Evolutionary conservation across 2,113 vertebrate genomes (phyloP).

Genomic region (Anoura caudifer): DNA sequence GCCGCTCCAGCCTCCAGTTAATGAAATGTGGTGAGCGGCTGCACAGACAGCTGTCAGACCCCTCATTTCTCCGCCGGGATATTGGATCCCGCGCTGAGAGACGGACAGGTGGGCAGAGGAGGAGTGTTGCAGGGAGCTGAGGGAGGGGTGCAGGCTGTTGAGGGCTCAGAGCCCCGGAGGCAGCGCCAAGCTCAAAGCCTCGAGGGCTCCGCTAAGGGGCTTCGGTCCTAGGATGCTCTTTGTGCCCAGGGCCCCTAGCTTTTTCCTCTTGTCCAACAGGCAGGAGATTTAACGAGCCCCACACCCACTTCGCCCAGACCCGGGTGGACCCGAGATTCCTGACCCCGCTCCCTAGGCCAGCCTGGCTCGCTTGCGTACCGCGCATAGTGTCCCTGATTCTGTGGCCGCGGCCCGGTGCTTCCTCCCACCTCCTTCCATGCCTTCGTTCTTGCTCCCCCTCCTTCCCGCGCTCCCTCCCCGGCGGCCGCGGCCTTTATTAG

Average conservation of each 20-base stretch:
- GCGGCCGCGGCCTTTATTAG: conserved; percentile 84
- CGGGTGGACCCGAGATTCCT: neutral
- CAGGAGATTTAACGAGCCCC: neutral
- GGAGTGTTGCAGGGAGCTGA: neutral
- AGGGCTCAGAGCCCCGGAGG: neutral
- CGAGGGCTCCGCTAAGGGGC: neutral
- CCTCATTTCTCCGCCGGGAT: conserved; percentile 30
- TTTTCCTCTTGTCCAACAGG: neutral
- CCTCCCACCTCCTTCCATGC: conserved; percentile 35
- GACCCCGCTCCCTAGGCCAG: neutral
- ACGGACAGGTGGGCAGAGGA: conserved; percentile 34
- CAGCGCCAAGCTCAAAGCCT: neutral
- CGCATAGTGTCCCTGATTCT: neutral
- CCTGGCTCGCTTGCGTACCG: neutral
- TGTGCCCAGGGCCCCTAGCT: neutral
- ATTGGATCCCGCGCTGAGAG: conserved; percentile 7
- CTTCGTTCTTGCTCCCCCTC: conserved; percentile 62
- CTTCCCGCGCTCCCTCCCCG: conserved; percentile 74
- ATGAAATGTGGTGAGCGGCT: conserved; percentile 47
- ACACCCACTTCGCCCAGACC: neutral
- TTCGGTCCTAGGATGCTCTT: neutral
- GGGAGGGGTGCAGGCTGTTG: neutral
- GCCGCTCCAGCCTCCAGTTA: conserved; percentile 26
- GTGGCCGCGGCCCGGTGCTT: neutral
- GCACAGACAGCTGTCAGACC: conserved; percentile 57